Percentiles rank a stretch among this genome's conserved stretches.
These are phyloP conservation scores for Epistrophe eligans DNA, from an alignment of 2,888 invertebrate species.

Conservation along the genomic window DNA sequence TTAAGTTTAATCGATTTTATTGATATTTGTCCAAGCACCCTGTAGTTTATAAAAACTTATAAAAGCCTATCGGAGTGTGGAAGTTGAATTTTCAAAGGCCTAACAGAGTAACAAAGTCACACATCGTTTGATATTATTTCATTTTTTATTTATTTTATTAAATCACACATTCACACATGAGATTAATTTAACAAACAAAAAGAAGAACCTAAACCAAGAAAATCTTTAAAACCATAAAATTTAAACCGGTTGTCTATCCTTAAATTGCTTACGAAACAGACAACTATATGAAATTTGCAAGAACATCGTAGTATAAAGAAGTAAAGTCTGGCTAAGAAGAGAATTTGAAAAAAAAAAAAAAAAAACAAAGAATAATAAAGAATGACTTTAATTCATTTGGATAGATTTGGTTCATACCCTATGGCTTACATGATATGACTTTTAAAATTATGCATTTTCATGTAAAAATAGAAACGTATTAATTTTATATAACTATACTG, in stretches of 20 bases:
- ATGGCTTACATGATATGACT: background rate
- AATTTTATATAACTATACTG: too few relatives aligned
- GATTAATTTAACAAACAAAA: background rate
- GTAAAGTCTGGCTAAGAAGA: background rate
- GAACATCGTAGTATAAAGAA: background rate
- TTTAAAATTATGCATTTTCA: background rate
- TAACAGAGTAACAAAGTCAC: slow-evolving; percentile 40
- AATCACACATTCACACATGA: slow-evolving; percentile 20
- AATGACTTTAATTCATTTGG: background rate
- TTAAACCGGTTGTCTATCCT: slow-evolving; percentile 14
- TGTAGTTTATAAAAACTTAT: background rate
- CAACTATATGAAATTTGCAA: background rate
- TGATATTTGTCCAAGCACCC: background rate
- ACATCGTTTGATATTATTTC: slow-evolving; percentile 22
- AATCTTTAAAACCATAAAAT: background rate
- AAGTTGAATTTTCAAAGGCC: slow-evolving; percentile 39
- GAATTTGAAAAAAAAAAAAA: background rate
- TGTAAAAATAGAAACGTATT: background rate
- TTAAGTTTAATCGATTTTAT: too few relatives aligned
- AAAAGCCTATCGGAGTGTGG: slow-evolving; percentile 2
- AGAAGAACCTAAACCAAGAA: slow-evolving; percentile 2
- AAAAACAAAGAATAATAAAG: background rate
- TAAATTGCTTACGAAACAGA: slow-evolving; percentile 11
- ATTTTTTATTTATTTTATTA: slow-evolving; percentile 17
- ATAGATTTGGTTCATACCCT: background rate